Percentiles rank a stretch among this genome's conserved stretches.
Conservation (phyloP, 1,140 invertebrate species). For the Zaprionus davidi region DNA sequence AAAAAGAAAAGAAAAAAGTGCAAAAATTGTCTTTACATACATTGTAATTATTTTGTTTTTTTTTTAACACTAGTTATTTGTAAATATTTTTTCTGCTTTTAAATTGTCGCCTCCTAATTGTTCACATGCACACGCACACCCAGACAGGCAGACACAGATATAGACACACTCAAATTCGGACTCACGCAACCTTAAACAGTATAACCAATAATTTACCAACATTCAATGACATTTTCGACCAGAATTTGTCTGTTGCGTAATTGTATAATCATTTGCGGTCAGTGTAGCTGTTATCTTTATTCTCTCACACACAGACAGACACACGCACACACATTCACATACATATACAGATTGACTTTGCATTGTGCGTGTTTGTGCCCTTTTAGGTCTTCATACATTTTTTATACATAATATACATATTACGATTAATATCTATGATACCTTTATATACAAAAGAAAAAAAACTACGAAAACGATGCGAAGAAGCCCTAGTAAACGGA, state of each 20-base stretch:
- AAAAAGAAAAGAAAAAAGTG: conserved; percentile 47
- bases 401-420: conserved; percentile 59
- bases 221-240: neutral
- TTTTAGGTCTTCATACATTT: conserved; percentile 69
- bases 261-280: conserved; percentile 5
- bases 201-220: neutral
- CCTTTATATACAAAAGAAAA: conserved; percentile 44
- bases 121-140: conserved; percentile 35
- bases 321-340: neutral
- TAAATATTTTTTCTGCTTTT: conserved; percentile 73
- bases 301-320: neutral
- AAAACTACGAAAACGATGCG: conserved; percentile 57
- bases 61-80: conserved; percentile 65
- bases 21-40: conserved; percentile 59
- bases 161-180: conserved; percentile 29
- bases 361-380: conserved; percentile 40
- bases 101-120: conserved; percentile 67
- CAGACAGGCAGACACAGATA: conserved; percentile 27
- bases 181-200: neutral
- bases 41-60: conserved; percentile 54
- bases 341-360: conserved; percentile 29
- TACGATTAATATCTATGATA: conserved; percentile 49
- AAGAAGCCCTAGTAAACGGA: conserved; percentile 43
- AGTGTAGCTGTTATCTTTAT: neutral
- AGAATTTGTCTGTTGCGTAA: conserved; percentile 5